These are phyloP conservation scores for Silurus meridionalis DNA, from an alignment of 2,113 vertebrate species.

Conservation along the genomic window DNA sequence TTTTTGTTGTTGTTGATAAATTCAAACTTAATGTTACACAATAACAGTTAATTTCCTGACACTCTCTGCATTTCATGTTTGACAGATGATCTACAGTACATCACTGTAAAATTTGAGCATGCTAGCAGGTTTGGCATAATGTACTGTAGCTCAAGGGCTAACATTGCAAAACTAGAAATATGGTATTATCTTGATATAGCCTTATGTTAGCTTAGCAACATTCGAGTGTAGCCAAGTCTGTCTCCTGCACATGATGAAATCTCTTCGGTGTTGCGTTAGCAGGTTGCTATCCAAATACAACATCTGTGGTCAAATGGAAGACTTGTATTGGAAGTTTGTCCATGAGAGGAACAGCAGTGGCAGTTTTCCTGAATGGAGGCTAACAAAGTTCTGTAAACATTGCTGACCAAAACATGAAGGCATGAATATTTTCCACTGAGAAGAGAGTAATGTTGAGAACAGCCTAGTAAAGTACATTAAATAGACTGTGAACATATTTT, in stretches of 20 bases:
- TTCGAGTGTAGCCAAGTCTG: neutral
- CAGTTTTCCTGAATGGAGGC: conserved; percentile 19
- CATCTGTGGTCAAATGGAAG: conserved; percentile 47
- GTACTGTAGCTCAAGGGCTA: neutral
- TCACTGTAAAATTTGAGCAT: neutral
- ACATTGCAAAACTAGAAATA: conserved; percentile 3
- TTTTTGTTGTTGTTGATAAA: neutral
- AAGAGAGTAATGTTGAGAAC: conserved; percentile 11
- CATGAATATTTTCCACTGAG: conserved; percentile 9
- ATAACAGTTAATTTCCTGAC: neutral
- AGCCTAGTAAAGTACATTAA: neutral
- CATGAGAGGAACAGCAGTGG: conserved; percentile 8
- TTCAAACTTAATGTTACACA: conserved; percentile 13
- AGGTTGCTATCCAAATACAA: conserved; percentile 18
- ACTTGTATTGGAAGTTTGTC: conserved; percentile 34
- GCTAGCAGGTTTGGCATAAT: neutral
- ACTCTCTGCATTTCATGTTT: neutral
- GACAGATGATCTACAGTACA: neutral
- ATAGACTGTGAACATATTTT: neutral
- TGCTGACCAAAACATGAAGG: conserved; percentile 30
- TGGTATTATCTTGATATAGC: conserved; percentile 6
- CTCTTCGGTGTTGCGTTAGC: neutral
- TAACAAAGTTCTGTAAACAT: conserved; percentile 36
- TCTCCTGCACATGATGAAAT: neutral
- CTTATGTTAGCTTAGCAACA: conserved; percentile 6